These are phyloP conservation scores for Stomorhina lunata DNA, from an alignment of 2,888 invertebrate species.

Conservation along the genomic window DNA sequence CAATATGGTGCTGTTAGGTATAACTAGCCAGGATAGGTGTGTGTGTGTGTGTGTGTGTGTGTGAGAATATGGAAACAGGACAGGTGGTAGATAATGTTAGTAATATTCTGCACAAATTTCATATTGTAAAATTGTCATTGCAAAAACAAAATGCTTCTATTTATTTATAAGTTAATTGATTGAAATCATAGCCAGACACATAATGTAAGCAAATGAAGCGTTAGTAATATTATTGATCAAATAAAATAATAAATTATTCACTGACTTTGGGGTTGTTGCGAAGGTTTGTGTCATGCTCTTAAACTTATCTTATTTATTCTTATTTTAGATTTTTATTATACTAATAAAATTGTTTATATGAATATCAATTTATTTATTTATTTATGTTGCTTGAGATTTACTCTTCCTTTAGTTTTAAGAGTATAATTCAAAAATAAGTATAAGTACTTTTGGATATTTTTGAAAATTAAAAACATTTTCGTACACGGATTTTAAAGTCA, in stretches of 20 bases:
- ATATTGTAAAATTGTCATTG: slow-evolving; percentile 35
- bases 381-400: not conserved
- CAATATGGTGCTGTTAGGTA: too few species aligned
- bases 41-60: not conserved
- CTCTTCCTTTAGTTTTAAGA: not conserved
- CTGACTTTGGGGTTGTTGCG: slow-evolving; percentile 34
- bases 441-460: not conserved
- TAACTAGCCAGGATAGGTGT: too few species aligned
- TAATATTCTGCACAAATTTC: not conserved
- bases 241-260: slow-evolving; percentile 43
- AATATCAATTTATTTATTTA: not conserved
- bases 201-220: not conserved
- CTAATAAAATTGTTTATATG: slow-evolving; percentile 6
- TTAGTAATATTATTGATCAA: slow-evolving; percentile 56
- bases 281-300: slow-evolving; percentile 51
- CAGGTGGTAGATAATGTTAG: slow-evolving; percentile 12
- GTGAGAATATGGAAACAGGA: not conserved
- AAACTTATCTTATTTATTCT: not conserved
- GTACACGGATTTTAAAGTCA: slow-evolving; percentile 35
- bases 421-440: slow-evolving; percentile 6
- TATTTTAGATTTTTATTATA: not conserved
- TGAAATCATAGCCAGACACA: slow-evolving; percentile 9
- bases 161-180: too few species aligned
- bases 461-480: slow-evolving; percentile 4
- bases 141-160: not conserved